These are phyloP conservation scores for Rhinolophus ferrumequinum DNA, from an alignment of 2,113 vertebrate genomes.

Conservation along the genomic window DNA sequence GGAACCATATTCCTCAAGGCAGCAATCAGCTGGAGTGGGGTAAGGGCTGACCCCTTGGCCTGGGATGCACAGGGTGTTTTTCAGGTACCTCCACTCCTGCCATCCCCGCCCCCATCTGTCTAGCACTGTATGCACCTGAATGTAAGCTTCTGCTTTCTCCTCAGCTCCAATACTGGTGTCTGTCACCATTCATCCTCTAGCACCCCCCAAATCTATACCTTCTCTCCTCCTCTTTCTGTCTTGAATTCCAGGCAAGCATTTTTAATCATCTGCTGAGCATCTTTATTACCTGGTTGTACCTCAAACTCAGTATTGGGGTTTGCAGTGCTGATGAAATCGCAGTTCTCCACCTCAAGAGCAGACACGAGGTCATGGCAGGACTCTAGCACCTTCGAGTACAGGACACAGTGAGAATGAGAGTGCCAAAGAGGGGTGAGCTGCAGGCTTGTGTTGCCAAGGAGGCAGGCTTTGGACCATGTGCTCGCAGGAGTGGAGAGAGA, in stretches of 20 bases:
- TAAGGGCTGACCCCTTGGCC: no score
- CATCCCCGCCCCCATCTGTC: not conserved
- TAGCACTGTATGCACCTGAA: fast-evolving
- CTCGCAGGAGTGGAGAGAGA: not conserved
- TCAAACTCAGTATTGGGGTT: not conserved
- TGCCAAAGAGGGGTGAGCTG: not conserved
- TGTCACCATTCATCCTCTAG: not conserved
- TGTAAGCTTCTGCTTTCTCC: not conserved
- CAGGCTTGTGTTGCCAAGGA: not conserved
- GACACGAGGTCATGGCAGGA: not conserved
- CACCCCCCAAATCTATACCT: not conserved
- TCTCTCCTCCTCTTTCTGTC: not conserved
- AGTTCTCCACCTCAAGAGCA: not conserved
- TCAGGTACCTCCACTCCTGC: no score
- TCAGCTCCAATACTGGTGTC: not conserved
- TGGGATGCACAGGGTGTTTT: no score
- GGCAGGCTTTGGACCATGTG: not conserved
- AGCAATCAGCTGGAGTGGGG: not conserved
- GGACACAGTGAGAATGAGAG: not conserved
- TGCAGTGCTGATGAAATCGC: no score
- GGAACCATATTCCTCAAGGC: not conserved
- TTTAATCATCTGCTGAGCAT: not conserved
- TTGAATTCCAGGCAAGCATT: not conserved
- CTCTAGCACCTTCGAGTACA: not conserved
- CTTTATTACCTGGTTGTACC: not conserved